Percentiles rank a stretch among this genome's conserved stretches.
phyloP scores from a whole-genome alignment of 1,140 invertebrate species.

The Nephila pilipes region DNA sequence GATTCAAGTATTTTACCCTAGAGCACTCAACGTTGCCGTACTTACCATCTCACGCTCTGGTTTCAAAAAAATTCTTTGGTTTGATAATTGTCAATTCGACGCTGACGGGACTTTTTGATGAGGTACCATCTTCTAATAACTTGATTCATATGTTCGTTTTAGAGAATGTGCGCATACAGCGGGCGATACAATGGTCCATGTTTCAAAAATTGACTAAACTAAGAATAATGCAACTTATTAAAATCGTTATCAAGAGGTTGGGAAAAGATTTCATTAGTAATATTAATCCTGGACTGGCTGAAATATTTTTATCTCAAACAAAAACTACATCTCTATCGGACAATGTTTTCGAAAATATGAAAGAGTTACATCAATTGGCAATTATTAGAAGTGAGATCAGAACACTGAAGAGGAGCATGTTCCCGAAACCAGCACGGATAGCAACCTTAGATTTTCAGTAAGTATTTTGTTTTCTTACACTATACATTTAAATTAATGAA shows the following conservation, averaged over 20 bases:
- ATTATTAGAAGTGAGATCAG: no score
- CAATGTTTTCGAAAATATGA: no score
- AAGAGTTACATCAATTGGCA: no score
- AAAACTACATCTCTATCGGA: background rate
- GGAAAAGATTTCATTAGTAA: background rate
- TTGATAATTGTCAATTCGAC: background rate
- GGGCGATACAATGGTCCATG: background rate
- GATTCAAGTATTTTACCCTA: background rate
- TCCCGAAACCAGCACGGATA: no score
- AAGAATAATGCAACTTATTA: background rate
- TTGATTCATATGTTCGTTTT: background rate
- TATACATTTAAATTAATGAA: no score
- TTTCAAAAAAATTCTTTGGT: background rate
- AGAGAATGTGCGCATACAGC: background rate
- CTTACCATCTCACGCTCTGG: background rate
- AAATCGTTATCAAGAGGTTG: background rate
- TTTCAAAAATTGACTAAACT: background rate
- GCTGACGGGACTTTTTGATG: background rate
- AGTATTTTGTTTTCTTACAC: no score
- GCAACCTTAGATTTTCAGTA: no score
- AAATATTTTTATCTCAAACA: no score
- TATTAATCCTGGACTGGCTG: background rate
- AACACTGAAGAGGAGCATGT: no score
- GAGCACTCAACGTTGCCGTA: background rate
- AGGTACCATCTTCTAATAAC: background rate